Percentiles rank a stretch among this genome's conserved stretches.
These are phyloP conservation scores for Brachyhypopomus gauderio DNA, from an alignment of 2,113 vertebrate genomes.

Conservation along the genomic window DNA sequence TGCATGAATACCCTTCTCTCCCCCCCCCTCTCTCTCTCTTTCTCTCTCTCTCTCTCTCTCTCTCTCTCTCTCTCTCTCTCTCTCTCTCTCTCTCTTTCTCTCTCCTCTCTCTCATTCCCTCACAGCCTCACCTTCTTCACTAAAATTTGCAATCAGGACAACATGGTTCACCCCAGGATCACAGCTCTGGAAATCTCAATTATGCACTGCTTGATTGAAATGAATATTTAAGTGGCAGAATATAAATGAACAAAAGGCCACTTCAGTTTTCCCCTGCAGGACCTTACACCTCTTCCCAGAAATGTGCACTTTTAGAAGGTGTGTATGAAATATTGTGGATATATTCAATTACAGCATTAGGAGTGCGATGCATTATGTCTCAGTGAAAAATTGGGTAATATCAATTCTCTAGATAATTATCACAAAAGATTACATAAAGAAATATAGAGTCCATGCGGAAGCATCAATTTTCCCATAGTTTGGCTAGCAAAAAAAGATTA, in stretches of 20 bases:
- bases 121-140: not conserved
- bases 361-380: not conserved
- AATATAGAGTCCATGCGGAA: not conserved
- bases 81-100: not conserved
- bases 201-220: conserved; percentile 55
- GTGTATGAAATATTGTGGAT: not conserved
- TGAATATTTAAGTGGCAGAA: conserved; percentile 54
- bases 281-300: conserved; percentile 24
- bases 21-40: not conserved
- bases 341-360: conserved; percentile 3
- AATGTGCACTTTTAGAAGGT: conserved; percentile 22
- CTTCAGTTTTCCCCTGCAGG: conserved; percentile 36
- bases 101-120: not conserved
- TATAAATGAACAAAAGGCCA: conserved; percentile 52
- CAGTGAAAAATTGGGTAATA: not conserved
- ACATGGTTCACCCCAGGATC: conserved; percentile 47
- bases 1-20: not conserved
- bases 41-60: conserved; percentile 1
- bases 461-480: not conserved
- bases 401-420: not conserved
- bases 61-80: not conserved
- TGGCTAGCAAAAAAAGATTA: not conserved
- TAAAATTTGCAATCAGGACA: conserved; percentile 44
- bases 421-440: not conserved
- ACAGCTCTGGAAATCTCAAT: conserved; percentile 53